phyloP scores from a whole-genome alignment of 2,888 invertebrate species.

The Rhagium mordax region DNA sequence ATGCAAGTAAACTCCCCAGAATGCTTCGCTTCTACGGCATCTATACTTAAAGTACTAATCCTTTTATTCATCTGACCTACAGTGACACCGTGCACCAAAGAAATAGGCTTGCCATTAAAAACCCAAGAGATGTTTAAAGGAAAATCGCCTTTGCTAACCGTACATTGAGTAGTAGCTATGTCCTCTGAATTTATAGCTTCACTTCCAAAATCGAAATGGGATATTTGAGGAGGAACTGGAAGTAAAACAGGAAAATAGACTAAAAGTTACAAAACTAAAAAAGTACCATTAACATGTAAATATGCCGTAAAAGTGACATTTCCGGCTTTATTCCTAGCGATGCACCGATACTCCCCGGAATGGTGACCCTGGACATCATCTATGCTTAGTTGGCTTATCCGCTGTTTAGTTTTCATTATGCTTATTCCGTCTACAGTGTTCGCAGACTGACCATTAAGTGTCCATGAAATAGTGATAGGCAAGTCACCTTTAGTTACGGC shows the following conservation, averaged over 20 bases:
- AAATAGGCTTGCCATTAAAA: constrained; percentile 75
- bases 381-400: constrained; percentile 79
- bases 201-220: constrained; percentile 74
- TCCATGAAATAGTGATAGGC: constrained; percentile 82
- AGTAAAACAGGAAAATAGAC: constrained; percentile 5
- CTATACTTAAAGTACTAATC: constrained; percentile 54
- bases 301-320: constrained; percentile 75
- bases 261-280: neutral
- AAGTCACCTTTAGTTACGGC: constrained; percentile 82
- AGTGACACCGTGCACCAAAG: constrained; percentile 63
- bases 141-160: constrained; percentile 82
- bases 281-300: constrained; percentile 78
- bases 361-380: constrained; percentile 81
- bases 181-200: constrained; percentile 79
- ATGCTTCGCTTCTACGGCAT: constrained; percentile 74
- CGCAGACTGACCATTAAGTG: constrained; percentile 77
- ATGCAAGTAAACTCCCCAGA: constrained; percentile 78
- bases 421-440: constrained; percentile 58
- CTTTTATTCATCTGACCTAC: constrained; percentile 43
- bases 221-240: constrained; percentile 64
- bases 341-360: constrained; percentile 83
- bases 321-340: constrained; percentile 79
- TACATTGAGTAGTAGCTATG: constrained; percentile 79
- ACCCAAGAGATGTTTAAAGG: constrained; percentile 85
- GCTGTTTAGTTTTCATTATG: constrained; percentile 68